Percentiles rank a stretch among this genome's conserved stretches.
These are phyloP conservation scores for Drosophila pandora DNA, from an alignment of 1,140 invertebrate genomes.

Conservation along the genomic window DNA sequence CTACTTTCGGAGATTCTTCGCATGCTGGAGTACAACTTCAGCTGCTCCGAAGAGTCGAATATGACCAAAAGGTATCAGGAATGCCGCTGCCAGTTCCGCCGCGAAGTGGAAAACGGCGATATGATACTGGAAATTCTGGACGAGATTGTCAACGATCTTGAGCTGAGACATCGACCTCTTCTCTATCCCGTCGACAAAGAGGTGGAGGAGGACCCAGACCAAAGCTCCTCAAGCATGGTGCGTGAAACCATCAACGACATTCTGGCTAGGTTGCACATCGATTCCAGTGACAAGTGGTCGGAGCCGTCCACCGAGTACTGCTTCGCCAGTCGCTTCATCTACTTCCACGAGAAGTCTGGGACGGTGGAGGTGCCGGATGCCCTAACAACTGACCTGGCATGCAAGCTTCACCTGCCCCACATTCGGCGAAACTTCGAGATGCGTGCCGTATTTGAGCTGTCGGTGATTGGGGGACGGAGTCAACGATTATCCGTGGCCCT, in stretches of 20 bases:
- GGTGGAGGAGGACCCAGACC: slow-evolving; percentile 13
- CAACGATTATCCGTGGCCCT: slow-evolving; percentile 53
- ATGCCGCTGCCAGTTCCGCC: slow-evolving; percentile 52
- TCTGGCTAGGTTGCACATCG: slow-evolving; percentile 54
- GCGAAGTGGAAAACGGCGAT: slow-evolving; percentile 25
- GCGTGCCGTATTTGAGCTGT: slow-evolving; percentile 48
- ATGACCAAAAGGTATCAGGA: slow-evolving; percentile 65
- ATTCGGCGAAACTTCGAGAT: slow-evolving; percentile 47
- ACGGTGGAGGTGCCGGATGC: not conserved
- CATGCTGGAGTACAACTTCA: slow-evolving; percentile 66
- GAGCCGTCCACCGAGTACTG: slow-evolving; percentile 61
- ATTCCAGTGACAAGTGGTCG: slow-evolving; percentile 64
- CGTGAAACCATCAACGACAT: slow-evolving; percentile 56
- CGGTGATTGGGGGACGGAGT: slow-evolving; percentile 55
- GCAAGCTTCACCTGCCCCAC: slow-evolving; percentile 61
- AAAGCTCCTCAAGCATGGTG: slow-evolving; percentile 45
- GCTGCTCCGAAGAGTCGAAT: slow-evolving; percentile 52
- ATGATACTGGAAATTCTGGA: slow-evolving; percentile 58
- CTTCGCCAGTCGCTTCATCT: slow-evolving; percentile 59
- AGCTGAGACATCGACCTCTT: slow-evolving; percentile 52
- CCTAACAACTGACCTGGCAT: slow-evolving; percentile 13
- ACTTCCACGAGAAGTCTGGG: slow-evolving; percentile 69
- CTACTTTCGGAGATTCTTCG: slow-evolving; percentile 64
- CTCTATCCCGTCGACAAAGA: slow-evolving; percentile 6
- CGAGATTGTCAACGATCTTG: slow-evolving; percentile 69